Percentiles rank a stretch among this genome's conserved stretches.
Conservation (phyloP, 1,140 invertebrate genomes). For the honey bee (Apis mellifera) region Amel_HAv3.1 CM009932.2:6892501-6893000, state of each 20-base stretch:
- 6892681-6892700: not conserved
- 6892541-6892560: constrained; percentile 54
- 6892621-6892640: constrained; percentile 29
- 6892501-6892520: constrained; percentile 31
- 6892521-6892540: constrained; percentile 45
- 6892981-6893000: not conserved
- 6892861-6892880: not conserved
- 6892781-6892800: not conserved
- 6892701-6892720: constrained; percentile 25
- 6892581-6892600: constrained; percentile 53
- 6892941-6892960: not conserved
- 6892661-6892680: constrained; percentile 42
- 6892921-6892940: not conserved
- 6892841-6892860: not conserved
- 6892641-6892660: constrained; percentile 33
- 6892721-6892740: constrained; percentile 55
- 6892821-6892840: not conserved
- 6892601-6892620: constrained; percentile 54
- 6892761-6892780: constrained; percentile 4
- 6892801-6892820: constrained; percentile 9
- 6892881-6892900: not conserved
- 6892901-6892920: not conserved
- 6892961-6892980: not conserved
- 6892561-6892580: constrained; percentile 52
- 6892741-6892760: constrained; percentile 42